Conservation (phyloP, 2,888 invertebrate species). For the Heterodera filipjevi region DNA sequence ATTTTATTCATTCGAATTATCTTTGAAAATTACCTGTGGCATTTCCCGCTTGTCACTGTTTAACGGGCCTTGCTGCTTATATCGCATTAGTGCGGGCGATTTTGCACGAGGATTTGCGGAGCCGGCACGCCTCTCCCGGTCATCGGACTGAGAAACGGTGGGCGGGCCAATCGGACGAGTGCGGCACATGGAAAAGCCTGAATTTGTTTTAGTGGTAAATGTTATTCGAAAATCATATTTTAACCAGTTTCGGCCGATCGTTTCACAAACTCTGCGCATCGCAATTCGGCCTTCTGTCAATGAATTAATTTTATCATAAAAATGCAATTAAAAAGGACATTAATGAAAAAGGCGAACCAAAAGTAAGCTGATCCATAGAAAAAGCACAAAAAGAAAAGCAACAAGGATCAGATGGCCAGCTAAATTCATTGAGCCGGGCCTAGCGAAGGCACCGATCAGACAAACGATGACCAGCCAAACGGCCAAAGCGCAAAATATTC, state of each 20-base stretch:
- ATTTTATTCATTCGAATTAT: neutral
- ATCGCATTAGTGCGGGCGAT: neutral
- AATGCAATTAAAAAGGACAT: neutral
- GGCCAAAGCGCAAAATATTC: constrained; percentile 27
- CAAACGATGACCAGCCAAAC: constrained; percentile 28
- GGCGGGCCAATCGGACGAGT: constrained; percentile 56
- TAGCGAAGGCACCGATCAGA: constrained; percentile 22
- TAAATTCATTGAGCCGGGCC: constrained; percentile 1
- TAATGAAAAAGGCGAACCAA: constrained; percentile 19
- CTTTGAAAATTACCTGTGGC: neutral
- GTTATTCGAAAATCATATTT: neutral
- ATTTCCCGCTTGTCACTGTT: neutral
- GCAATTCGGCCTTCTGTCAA: constrained; percentile 50
- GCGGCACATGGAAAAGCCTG: constrained; percentile 54
- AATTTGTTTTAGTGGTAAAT: neutral
- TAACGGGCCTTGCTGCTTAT: neutral
- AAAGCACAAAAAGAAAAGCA: neutral
- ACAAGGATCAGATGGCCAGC: constrained; percentile 25
- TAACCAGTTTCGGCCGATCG: constrained; percentile 53
- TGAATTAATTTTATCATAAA: neutral
- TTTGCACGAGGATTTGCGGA: neutral
- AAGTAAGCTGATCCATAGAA: constrained; percentile 21
- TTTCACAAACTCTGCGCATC: constrained; percentile 56
- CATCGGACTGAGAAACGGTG: constrained; percentile 53
- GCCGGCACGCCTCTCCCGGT: neutral